A percentile compares a stretch with the other conserved stretches of the same genome.
Conservation (phyloP, 2,888 invertebrate species). For the Priocnemis perturbator region DNA sequence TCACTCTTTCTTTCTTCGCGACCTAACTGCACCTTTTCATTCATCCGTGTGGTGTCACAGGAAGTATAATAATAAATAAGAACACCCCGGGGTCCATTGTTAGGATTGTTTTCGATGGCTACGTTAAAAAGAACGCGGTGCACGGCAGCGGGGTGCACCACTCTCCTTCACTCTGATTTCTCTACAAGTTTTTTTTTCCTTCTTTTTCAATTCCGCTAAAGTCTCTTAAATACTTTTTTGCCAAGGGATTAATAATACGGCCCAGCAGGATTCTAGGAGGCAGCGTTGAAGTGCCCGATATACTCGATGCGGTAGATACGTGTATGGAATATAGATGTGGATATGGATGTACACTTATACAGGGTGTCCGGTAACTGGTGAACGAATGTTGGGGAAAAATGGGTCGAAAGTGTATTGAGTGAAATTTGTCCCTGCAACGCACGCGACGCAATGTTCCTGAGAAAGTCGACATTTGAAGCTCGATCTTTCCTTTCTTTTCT, state of each 20-base stretch:
- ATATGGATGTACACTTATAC: no score
- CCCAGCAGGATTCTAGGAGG: constrained; percentile 51
- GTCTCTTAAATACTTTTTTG: constrained; percentile 50
- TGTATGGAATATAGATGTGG: no score
- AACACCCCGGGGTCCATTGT: constrained; percentile 65
- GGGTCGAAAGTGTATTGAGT: no score
- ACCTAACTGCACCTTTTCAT: constrained; percentile 25
- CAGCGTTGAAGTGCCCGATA: constrained; percentile 44
- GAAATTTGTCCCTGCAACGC: no score
- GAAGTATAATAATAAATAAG: constrained; percentile 65
- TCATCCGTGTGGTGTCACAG: constrained; percentile 29
- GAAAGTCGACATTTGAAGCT: no score
- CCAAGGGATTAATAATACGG: constrained; percentile 34
- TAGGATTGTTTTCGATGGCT: constrained; percentile 65
- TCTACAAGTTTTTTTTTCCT: constrained; percentile 9
- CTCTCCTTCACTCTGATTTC: constrained; percentile 4
- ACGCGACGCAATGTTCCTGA: no score
- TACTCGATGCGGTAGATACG: no score
- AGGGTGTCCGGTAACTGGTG: no score
- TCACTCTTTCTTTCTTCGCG: constrained; percentile 8
- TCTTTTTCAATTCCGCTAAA: neutral
- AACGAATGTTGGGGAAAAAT: no score
- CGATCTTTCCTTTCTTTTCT: no score
- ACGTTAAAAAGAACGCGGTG: constrained; percentile 58
- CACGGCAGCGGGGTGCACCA: constrained; percentile 58